Evolutionary conservation across 2,888 invertebrate species (phyloP).

Genomic region (Luperina nickerlii): DNA sequence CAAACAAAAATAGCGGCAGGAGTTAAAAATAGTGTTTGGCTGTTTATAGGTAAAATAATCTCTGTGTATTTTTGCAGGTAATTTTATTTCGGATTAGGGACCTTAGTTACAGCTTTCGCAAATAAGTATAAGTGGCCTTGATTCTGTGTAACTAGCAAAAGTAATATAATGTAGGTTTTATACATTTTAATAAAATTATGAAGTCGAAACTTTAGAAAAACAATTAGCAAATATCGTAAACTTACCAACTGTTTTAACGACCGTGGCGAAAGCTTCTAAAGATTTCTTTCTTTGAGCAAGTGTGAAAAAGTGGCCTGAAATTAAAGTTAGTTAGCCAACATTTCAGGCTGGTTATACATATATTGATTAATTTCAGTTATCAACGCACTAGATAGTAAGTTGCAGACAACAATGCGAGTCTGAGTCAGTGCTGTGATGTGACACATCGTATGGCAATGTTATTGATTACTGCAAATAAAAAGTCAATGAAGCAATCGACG

Average conservation of each 20-base stretch:
- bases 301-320: not conserved
- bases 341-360: constrained; percentile 41
- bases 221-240: not conserved
- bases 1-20: constrained; percentile 44
- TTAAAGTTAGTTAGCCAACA: not conserved
- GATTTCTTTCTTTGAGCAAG: not conserved
- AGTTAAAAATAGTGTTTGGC: constrained; percentile 28
- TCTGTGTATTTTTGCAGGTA: constrained; percentile 10
- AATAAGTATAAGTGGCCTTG: not conserved
- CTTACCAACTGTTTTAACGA: not conserved
- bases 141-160: not conserved
- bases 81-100: not conserved
- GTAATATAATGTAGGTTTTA: not conserved
- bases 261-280: not conserved
- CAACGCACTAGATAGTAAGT: constrained; percentile 60
- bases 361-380: constrained; percentile 66
- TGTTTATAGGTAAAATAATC: constrained; percentile 1
- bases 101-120: not conserved
- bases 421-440: constrained; percentile 78
- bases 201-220: not conserved
- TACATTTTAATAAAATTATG: too few relatives aligned
- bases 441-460: constrained; percentile 75
- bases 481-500: constrained; percentile 50
- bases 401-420: constrained; percentile 73
- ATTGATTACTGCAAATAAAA: constrained; percentile 74